Conservation (phyloP, 2,888 invertebrate genomes). For the Chloromyia formosa region DNA sequence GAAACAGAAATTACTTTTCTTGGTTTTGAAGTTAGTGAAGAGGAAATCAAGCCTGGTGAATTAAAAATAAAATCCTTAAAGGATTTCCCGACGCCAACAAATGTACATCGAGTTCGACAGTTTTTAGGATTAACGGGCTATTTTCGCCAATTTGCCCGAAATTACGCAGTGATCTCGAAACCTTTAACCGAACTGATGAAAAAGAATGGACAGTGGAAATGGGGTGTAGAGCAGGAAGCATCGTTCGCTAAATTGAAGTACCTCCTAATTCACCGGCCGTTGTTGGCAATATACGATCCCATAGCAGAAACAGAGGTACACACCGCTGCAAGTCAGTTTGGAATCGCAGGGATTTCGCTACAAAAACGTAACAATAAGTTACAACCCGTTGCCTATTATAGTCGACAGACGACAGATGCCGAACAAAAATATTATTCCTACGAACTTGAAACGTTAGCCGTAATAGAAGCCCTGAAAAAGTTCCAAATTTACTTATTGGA, state of each 20-base stretch:
- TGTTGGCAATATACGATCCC: background rate
- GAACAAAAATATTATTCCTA: slow-evolving; percentile 58
- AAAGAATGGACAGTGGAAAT: background rate
- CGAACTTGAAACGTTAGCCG: slow-evolving; percentile 60
- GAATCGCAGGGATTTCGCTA: slow-evolving; percentile 54
- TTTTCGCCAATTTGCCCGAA: slow-evolving; percentile 18
- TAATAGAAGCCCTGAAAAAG: slow-evolving; percentile 51
- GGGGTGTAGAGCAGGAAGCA: background rate
- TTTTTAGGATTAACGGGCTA: slow-evolving; percentile 17
- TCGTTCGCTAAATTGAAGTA: background rate
- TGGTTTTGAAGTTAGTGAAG: slow-evolving; percentile 48
- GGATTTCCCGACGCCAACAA: background rate
- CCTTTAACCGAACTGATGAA: slow-evolving; percentile 49
- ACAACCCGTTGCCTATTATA: slow-evolving; percentile 56
- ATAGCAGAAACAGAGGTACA: slow-evolving; percentile 52
- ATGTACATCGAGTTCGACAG: slow-evolving; percentile 9
- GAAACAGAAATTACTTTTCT: slow-evolving; percentile 51
- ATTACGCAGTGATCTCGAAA: slow-evolving; percentile 27
- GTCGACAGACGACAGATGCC: slow-evolving; percentile 54
- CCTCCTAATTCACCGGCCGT: background rate
- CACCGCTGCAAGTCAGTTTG: slow-evolving; percentile 55
- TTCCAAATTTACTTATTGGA: slow-evolving; percentile 4
- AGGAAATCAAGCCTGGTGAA: background rate
- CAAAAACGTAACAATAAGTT: slow-evolving; percentile 37
- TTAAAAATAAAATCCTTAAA: background rate